Evolutionary conservation across 2,888 invertebrate genomes (phyloP), one percentile per base, ranked within the genome.

Genomic region (Schrankia costaestrigalis): DNA sequence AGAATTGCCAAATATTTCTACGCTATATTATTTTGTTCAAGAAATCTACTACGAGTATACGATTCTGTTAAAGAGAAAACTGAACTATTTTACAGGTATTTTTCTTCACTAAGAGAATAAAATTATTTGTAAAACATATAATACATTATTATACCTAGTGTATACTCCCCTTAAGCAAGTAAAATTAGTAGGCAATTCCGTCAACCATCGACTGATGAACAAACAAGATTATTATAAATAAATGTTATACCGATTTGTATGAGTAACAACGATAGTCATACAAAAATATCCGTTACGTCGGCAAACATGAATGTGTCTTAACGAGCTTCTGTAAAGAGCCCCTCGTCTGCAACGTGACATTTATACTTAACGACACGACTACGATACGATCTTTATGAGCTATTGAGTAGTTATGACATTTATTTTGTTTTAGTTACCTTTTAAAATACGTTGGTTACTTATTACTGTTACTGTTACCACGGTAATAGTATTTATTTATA

Each of bases 231-330:
- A 55, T 54, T 52, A 55, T 55, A 55, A 52, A 52, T 43, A 48
- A 40, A 46, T 35, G 39, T 48, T 33, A 10, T 17, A 39, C 32
- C 44, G 42, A 44, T 49, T 52, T 34, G 33, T 34, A 24, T 34
- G 35, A 40, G 42, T 34, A 14, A 23, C 39, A 37, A 35, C 31
- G 30, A 33, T 46, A 35, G 34, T 43, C 47, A 49, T 46, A 54
- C 71, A 75, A 75, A 80, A 81, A 81, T 83, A 82, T 81, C 79
- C 67, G 74, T 74, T 72, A 68, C 75, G 68, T 64, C 46, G 56
- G 64, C 67, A 65, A 70, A 72, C 80, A 71, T 84, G 83, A 84
- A 84, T 84, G 74, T 70, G 71, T 73, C 79, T 76, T 84, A 84
- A 84, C 83, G 81, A 84, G 81, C 71, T 67, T 51, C 74, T 68